Conservation (phyloP, 1,140 invertebrate genomes). For the Eulimnadia texana region DNA sequence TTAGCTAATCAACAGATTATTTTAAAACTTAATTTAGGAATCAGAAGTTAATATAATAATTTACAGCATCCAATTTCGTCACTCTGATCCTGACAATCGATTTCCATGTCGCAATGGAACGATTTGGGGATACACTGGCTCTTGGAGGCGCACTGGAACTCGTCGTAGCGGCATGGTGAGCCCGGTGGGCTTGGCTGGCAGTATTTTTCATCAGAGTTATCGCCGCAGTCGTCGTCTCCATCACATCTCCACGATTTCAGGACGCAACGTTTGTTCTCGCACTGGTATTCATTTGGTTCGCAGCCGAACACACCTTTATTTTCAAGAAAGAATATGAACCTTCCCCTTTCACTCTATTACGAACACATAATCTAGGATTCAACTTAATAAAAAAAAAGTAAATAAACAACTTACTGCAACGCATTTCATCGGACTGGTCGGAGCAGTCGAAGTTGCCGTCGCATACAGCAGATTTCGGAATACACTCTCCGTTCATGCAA, state of each 20-base stretch:
- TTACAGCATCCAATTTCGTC: slow-evolving; percentile 86
- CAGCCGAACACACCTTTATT: slow-evolving; percentile 42
- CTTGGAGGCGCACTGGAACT: slow-evolving; percentile 61
- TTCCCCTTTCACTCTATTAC: too few species aligned
- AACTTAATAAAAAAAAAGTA: not conserved
- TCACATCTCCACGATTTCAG: slow-evolving; percentile 87
- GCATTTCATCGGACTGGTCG: slow-evolving; percentile 76
- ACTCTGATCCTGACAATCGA: slow-evolving; percentile 72
- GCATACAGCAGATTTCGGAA: slow-evolving; percentile 62
- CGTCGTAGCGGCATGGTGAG: slow-evolving; percentile 55
- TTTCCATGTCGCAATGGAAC: slow-evolving; percentile 82
- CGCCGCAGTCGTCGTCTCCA: slow-evolving; percentile 80
- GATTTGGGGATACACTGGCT: slow-evolving; percentile 82
- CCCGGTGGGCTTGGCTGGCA: slow-evolving; percentile 43
- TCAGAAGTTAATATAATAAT: slow-evolving; percentile 28
- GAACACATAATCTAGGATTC: too few species aligned
- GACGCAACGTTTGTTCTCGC: slow-evolving; percentile 73
- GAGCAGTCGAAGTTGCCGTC: slow-evolving; percentile 64
- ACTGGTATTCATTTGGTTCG: slow-evolving; percentile 86
- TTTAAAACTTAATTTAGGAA: too few species aligned
- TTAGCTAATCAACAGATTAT: too few species aligned
- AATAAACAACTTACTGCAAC: slow-evolving; percentile 63
- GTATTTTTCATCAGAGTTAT: slow-evolving; percentile 63
- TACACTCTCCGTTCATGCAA: slow-evolving; percentile 81
- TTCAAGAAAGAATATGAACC: too few species aligned